Evolutionary conservation across 2,888 invertebrate species (phyloP), one percentile per base, ranked within the genome.

Genomic region (Aphelenchoides bicaudatus): DNA sequence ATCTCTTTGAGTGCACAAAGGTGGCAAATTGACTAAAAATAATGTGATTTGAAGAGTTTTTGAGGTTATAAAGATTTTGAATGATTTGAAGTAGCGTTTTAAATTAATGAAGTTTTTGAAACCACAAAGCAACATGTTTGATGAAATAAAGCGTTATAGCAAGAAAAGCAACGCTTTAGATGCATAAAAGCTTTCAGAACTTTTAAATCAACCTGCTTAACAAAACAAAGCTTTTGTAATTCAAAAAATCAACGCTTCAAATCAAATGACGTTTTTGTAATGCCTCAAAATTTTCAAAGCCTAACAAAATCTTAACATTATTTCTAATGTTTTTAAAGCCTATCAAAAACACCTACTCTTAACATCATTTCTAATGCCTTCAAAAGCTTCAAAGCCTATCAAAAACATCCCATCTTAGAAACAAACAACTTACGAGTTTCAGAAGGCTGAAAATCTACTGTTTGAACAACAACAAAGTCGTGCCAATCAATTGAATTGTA

Each of bases 401-500:
- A n/a, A n/a, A n/a, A n/a, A n/a, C n/a, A n/a, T n/a, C n/a, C n/a
- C n/a, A n/a, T n/a, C n/a, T 16, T 58, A 21, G 39, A 16, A 28
- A 13, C 25, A 34, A 34, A n/a, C n/a, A n/a, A n/a, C n/a, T n/a
- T n/a, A n/a, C 27, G 39, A 2, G 88, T 87, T 82, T 99, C 98
- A 73, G 90, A 90, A 0, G 91, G 89, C 71, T 93, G 92, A 80
- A 96, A 99, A 81, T 99, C 98, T 0, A 99, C 96, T 0, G 96
- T 96, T 82, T 99, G 98, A 0, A 99, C 98, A 0, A 99, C 96
- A 0, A 98, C 96, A 81, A 99, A 99, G 81, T 98, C 96, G 80
- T 99, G 98, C 98, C 98, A 99, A 80, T 99, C 98, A 64, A 98
- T 94, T 77, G 91, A 91, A 0, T 94, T 93, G 80, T 98, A 98